A percentile compares a stretch with the other conserved stretches of the same genome.
phyloP scores from a whole-genome alignment of 1,140 invertebrate species.

The Brachionus calyciflorus region DNA sequence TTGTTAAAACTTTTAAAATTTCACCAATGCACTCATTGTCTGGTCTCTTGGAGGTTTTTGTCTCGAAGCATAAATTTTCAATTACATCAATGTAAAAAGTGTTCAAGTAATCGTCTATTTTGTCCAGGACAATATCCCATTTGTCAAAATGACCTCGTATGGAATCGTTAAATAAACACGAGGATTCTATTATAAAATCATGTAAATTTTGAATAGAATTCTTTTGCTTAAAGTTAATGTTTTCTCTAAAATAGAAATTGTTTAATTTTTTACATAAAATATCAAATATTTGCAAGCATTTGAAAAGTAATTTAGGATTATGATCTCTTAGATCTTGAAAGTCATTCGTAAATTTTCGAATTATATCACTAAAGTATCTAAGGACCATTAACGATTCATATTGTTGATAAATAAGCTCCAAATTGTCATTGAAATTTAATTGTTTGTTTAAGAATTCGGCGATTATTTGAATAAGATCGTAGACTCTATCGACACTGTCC shows the following conservation, averaged over 20 bases:
- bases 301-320: neutral
- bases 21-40: neutral
- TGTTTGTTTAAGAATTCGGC: neutral
- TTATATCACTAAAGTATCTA: neutral
- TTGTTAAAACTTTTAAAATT: neutral
- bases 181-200: neutral
- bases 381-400: neutral
- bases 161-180: no score
- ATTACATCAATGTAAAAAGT: constrained; percentile 23
- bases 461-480: neutral
- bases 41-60: neutral
- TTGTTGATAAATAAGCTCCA: neutral
- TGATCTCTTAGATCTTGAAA: neutral
- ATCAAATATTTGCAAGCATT: neutral
- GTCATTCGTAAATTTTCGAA: neutral
- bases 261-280: neutral
- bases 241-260: neutral
- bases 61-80: neutral
- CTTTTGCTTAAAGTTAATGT: constrained; percentile 2
- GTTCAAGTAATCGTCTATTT: neutral
- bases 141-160: no score
- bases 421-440: neutral
- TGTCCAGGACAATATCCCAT: no score
- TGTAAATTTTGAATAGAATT: neutral
- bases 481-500: neutral